Base-by-base conservation (phyloP, 2,888 invertebrate genomes). In the Apodemia duryi region DNA sequence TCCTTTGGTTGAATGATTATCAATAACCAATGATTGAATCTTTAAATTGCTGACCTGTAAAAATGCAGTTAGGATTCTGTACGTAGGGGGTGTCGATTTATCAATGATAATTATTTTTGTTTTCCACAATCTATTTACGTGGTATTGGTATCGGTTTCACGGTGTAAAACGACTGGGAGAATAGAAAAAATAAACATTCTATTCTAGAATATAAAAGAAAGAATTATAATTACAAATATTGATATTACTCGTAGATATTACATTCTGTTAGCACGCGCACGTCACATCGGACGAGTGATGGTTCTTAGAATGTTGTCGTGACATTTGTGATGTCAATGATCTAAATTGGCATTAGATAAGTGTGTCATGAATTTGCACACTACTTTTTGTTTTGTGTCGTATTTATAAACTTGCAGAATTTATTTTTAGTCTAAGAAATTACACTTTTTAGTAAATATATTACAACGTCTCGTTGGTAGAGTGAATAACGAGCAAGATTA, bases 301-400 rank as follows among this genome's bases (percentile, higher is more conserved):
- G 66, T 67, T 67, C 71, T 66, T 63, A 66, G 66, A 69, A 70
- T 71, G 68, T 46, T 62, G 49, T 67, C 54, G 66, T 69, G 70
- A 72, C 69, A 68, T 69, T 70, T 71, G 54, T 69, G 65, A 71
- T 70, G 72, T 71, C 71, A 71, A 68, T 70, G 71, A 70, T 71
- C 72, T 67, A 54, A 54, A 62, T 69, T 66, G 67, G 66, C 68
- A 69, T 67, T 62, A 66, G 65, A 62, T 52, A 64, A 65, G 64
- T 66, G 62, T 67, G 69, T 70, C 72, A 68, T 68, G 69, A 64
- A 60, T 66, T 68, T 68, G 67, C 69, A 68, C 66, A 61, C 29
- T 28, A 52, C 51, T 61, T 65, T 62, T 66, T 64, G 66, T 35
- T 41, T 63, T 66, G 63, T 13, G 35, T n/a, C 21, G 49, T 35